These are phyloP conservation scores for Spheniscus mendiculus DNA, from an alignment of 2,113 vertebrate genomes.

Conservation along the genomic window DNA sequence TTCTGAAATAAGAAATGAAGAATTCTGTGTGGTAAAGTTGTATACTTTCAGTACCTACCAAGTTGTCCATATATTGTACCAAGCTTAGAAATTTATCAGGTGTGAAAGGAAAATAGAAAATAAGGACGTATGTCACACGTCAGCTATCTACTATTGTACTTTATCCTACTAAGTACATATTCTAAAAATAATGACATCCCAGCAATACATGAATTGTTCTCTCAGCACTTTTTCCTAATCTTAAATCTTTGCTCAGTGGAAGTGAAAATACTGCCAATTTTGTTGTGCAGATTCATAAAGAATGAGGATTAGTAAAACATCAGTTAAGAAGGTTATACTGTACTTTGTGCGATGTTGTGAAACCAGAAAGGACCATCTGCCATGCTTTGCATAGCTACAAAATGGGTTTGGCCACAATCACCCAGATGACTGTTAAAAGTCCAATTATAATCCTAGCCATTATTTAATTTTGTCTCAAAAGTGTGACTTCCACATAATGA, in stretches of 20 bases:
- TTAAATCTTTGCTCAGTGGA: constrained; percentile 5
- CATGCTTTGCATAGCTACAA: not conserved
- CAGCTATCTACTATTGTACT: not conserved
- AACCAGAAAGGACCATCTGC: not conserved
- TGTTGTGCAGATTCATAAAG: not conserved
- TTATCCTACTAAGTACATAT: not conserved
- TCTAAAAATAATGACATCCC: not conserved
- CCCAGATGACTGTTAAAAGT: not conserved
- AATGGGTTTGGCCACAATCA: not conserved
- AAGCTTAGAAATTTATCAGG: not conserved
- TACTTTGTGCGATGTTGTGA: not conserved
- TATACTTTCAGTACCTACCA: not conserved
- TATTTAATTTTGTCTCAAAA: not conserved
- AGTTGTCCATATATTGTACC: not conserved
- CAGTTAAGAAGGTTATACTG: not conserved
- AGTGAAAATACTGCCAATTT: not conserved
- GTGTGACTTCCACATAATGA: not conserved
- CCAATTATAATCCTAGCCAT: not conserved
- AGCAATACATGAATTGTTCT: not conserved
- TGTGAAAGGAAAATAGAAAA: not conserved
- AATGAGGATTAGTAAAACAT: not conserved
- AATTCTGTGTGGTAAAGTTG: not conserved
- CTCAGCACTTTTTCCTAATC: not conserved
- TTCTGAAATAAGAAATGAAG: not conserved
- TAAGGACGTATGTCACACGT: not conserved